Conservation (phyloP, 2,888 invertebrate species). For the Auanema freiburgensis region DNA sequence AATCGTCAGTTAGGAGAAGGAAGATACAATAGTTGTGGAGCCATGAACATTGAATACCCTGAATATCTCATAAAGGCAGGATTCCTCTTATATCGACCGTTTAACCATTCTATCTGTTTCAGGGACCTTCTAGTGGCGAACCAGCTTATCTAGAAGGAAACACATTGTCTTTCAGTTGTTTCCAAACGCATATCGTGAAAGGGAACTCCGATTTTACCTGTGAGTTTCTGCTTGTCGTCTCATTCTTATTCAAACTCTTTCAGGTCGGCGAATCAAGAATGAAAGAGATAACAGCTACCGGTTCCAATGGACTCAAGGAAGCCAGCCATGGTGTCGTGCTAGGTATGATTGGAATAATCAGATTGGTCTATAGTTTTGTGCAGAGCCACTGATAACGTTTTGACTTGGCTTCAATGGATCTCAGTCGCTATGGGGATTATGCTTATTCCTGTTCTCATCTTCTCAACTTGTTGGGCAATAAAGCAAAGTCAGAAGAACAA, state of each 20-base stretch:
- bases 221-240: no score
- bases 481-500: conserved; percentile 8
- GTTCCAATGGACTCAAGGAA: conserved; percentile 35
- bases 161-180: conserved; percentile 54
- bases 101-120: not conserved
- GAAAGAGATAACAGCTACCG: conserved; percentile 23
- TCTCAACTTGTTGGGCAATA: conserved; percentile 21
- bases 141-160: conserved; percentile 56
- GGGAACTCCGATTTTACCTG: conserved; percentile 56
- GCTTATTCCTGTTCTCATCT: conserved; percentile 21
- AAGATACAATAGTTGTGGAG: conserved; percentile 50
- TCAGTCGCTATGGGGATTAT: conserved; percentile 21
- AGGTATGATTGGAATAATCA: not conserved
- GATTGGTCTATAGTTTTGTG: not conserved
- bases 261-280: conserved; percentile 17
- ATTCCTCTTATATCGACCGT: not conserved
- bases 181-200: conserved; percentile 56
- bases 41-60: conserved; percentile 60
- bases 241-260: no score
- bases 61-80: conserved; percentile 56
- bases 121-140: conserved; percentile 43
- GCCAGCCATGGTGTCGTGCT: conserved; percentile 34
- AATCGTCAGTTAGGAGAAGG: conserved; percentile 13
- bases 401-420: conserved; percentile 28
- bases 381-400: conserved; percentile 26